Conservation (phyloP, 2,797 vertebrate species). For the Enteromius radiatus region DNA sequence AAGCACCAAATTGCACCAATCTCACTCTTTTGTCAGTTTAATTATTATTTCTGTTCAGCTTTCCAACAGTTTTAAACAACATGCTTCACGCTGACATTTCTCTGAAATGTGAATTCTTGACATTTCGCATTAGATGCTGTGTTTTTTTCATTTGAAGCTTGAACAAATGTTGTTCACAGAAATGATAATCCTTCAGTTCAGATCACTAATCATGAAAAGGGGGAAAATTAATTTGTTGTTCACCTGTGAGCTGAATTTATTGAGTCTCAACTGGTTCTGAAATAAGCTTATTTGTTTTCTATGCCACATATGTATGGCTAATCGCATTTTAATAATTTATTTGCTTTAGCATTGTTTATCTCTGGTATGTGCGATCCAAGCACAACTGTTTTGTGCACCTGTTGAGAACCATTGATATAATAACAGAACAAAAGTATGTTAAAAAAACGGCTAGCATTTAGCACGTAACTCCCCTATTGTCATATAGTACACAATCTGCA, state of each 20-base stretch:
- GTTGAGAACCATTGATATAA: constrained; percentile 1
- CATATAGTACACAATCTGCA: background rate
- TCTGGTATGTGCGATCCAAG: background rate
- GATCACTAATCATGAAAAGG: background rate
- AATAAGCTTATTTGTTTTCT: background rate
- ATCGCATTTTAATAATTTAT: background rate
- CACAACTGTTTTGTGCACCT: background rate
- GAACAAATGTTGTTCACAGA: background rate
- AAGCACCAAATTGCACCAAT: constrained; percentile 22
- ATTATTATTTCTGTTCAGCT: constrained; percentile 12
- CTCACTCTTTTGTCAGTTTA: background rate
- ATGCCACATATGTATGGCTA: background rate
- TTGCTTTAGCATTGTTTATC: background rate
- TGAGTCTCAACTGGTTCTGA: background rate
- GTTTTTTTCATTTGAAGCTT: background rate
- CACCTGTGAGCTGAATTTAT: background rate
- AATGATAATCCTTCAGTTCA: background rate
- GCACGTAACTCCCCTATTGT: background rate
- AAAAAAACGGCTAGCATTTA: background rate
- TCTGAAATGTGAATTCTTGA: background rate
- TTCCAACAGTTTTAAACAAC: background rate
- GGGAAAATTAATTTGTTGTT: background rate
- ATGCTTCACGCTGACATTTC: background rate
- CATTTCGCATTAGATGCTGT: background rate
- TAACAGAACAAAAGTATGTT: background rate